Evolutionary conservation across 2,113 vertebrate genomes (phyloP), one percentile per base, ranked within the genome.

Genomic region (Catharus bicknelli): DNA sequence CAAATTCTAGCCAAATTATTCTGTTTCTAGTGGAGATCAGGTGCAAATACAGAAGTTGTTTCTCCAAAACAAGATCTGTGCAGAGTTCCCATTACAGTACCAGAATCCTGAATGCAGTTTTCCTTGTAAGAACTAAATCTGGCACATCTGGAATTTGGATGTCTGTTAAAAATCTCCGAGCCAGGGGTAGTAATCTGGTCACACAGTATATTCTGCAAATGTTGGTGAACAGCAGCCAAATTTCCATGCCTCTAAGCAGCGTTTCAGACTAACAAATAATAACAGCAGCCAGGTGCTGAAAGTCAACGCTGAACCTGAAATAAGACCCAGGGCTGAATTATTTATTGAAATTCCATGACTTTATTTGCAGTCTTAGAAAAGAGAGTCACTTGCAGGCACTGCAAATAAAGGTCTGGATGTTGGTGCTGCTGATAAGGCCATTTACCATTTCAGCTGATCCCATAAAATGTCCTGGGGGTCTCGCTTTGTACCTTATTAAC

Each of bases 291-390:
- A 91, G 78, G 86, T 66, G 94, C 95, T 98, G 98, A 97, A 98
- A 98, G 97, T 86, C 86, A 97, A 97, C 40, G 64, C 97, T 88
- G 78, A 83, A 40, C 86, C 69, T 62, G 98, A 96, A 98, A 98
- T 93, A n/a, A 64, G 95, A 98, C 70, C 93, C 15, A 6, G 42
- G 36, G 36, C 74, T 98, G 95, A 98, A 98, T 98, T 97, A 98
- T 98, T 98, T 95, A 98, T 97, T 97, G 97, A 98, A 98, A 98
- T 98, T 98, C 98, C 98, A 97, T 94, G 14, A 97, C 96, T 96
- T 92, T 89, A 86, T 95, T 87, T 95, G 94, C 86, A 86, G 51
- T 80, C 27, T 83, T 91, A 88, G 89, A 80, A 95, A 83, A 85
- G 16, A 30, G 57, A 72, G 47, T 53, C 88, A 79, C 77, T 70